Conservation (phyloP, 2,113 vertebrate genomes). For the Podocnemis expansa region DNA sequence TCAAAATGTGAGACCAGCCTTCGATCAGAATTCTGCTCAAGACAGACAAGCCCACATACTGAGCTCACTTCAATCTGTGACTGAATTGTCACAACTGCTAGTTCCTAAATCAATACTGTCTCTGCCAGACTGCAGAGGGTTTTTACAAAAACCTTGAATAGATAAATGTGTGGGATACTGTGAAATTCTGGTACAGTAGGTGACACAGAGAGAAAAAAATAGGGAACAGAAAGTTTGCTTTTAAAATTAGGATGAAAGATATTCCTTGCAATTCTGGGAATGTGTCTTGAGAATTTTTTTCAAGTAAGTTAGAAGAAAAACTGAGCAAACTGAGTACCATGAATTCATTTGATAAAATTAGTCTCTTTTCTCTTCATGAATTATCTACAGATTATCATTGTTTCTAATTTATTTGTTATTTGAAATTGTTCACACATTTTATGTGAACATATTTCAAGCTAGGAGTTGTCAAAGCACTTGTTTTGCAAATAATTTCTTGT, state of each 20-base stretch:
- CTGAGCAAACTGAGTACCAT: background rate
- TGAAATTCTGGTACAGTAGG: constrained; percentile 5
- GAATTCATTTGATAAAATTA: constrained; percentile 30
- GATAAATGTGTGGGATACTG: constrained; percentile 28
- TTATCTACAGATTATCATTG: constrained; percentile 34
- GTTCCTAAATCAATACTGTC: constrained; percentile 24
- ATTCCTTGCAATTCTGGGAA: constrained; percentile 42
- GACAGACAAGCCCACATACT: background rate
- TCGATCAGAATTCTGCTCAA: background rate
- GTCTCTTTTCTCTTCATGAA: constrained; percentile 17
- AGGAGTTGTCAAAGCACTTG: background rate
- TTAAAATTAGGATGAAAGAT: constrained; percentile 47
- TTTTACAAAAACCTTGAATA: background rate
- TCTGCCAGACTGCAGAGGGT: constrained; percentile 30
- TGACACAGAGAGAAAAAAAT: background rate
- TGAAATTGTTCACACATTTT: background rate
- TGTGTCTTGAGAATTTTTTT: constrained; percentile 51
- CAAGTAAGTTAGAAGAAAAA: constrained; percentile 49
- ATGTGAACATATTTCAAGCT: background rate
- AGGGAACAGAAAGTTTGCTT: background rate
- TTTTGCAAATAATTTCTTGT: background rate
- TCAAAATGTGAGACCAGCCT: background rate
- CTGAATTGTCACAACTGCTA: constrained; percentile 18
- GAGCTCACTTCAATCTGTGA: background rate
- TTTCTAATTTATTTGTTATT: background rate